Percentiles rank a stretch among this genome's conserved stretches.
These are phyloP conservation scores for Crocidura indochinensis DNA, from an alignment of 2,797 vertebrate species.

Conservation along the genomic window DNA sequence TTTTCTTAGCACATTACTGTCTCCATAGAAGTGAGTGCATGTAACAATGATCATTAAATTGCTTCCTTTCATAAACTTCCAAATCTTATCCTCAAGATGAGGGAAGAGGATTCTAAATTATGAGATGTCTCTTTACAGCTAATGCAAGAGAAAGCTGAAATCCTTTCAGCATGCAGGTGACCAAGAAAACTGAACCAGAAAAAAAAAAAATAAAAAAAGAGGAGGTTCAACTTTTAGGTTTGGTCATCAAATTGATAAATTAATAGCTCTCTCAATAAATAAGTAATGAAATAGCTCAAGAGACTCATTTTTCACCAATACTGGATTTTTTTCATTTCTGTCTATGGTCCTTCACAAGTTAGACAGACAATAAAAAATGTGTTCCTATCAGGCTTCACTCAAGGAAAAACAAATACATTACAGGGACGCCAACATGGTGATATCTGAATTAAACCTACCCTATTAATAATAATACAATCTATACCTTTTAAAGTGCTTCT, in stretches of 20 bases:
- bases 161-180: slow-evolving; percentile 74
- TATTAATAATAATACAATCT: slow-evolving; percentile 70
- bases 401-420: slow-evolving; percentile 51
- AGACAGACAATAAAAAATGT: slow-evolving; percentile 68
- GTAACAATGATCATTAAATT: slow-evolving; percentile 87
- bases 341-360: slow-evolving; percentile 69
- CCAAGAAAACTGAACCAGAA: slow-evolving; percentile 77
- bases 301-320: slow-evolving; percentile 73
- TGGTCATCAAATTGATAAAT: slow-evolving; percentile 75
- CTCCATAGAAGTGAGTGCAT: slow-evolving; percentile 80
- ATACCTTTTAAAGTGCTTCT: slow-evolving; percentile 67
- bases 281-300: slow-evolving; percentile 79
- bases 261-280: slow-evolving; percentile 76
- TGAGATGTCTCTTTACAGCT: slow-evolving; percentile 32
- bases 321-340: slow-evolving; percentile 78
- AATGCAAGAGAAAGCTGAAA: slow-evolving; percentile 77
- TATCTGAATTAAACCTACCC: slow-evolving; percentile 23
- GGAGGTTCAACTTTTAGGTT: slow-evolving; percentile 82
- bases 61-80: slow-evolving; percentile 87
- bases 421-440: slow-evolving; percentile 45
- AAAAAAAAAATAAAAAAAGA: too few relatives aligned
- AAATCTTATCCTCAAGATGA: slow-evolving; percentile 71
- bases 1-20: slow-evolving; percentile 87
- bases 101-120: slow-evolving; percentile 41
- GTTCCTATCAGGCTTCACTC: slow-evolving; percentile 57